Conservation (phyloP, 2,888 invertebrate genomes). For the Podabrus alpinus region DNA sequence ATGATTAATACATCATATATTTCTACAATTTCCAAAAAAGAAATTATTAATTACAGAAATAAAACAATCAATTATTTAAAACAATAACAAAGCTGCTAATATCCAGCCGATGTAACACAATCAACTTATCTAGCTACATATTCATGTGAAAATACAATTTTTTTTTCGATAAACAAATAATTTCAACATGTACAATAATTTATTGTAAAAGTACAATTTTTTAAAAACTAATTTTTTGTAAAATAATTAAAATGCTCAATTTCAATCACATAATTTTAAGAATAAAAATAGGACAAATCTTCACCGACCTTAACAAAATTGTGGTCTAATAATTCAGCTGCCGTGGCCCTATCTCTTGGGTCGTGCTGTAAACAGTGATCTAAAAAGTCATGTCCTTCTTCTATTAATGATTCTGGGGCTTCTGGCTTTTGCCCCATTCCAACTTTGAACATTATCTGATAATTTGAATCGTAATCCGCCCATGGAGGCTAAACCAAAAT, state of each 20-base stretch:
- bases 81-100: background rate
- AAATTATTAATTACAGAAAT: background rate
- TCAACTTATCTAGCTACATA: background rate
- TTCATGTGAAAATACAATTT: background rate
- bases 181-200: background rate
- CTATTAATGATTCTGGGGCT: slow-evolving; percentile 74
- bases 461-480: slow-evolving; percentile 90
- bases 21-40: background rate
- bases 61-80: background rate
- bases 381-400: slow-evolving; percentile 83
- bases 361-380: slow-evolving; percentile 80
- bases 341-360: slow-evolving; percentile 72
- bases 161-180: background rate
- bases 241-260: background rate
- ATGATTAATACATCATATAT: background rate
- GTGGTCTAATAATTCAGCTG: slow-evolving; percentile 72
- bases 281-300: slow-evolving; percentile 36
- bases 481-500: slow-evolving; percentile 74
- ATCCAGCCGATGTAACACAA: background rate
- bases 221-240: background rate
- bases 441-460: slow-evolving; percentile 95
- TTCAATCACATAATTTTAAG: background rate
- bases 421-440: slow-evolving; percentile 88
- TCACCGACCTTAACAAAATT: slow-evolving; percentile 72
- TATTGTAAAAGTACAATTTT: background rate